Percentiles rank a stretch among this genome's conserved stretches.
Evolutionary conservation across 2,888 invertebrate genomes (phyloP).

Genomic region (Oligia fasciuncula): DNA sequence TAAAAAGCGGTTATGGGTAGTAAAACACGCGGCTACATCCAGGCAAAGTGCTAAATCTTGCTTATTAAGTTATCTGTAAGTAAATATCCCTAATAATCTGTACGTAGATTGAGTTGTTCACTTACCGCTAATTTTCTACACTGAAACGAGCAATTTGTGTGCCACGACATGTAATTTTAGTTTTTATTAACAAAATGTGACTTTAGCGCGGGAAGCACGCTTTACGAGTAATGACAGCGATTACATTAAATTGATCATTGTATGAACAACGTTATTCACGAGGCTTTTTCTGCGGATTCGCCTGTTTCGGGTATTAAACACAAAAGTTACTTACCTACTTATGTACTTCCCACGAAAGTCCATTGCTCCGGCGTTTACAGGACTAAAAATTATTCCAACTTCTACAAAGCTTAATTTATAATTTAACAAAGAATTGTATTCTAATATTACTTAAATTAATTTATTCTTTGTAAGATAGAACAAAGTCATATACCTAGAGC

Average conservation of each 20-base stretch:
- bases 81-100: slow-evolving; percentile 74
- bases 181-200: slow-evolving; percentile 61
- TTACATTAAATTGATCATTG: slow-evolving; percentile 60
- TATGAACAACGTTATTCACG: slow-evolving; percentile 29
- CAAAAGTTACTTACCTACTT: neutral
- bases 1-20: slow-evolving; percentile 75
- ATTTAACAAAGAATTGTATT: neutral
- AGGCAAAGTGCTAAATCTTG: slow-evolving; percentile 75
- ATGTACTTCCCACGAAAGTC: neutral
- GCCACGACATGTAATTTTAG: slow-evolving; percentile 62
- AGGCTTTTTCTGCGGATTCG: slow-evolving; percentile 13
- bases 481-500: neutral
- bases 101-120: slow-evolving; percentile 70
- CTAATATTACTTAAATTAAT: too few relatives aligned
- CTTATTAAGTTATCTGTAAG: slow-evolving; percentile 79
- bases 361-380: neutral
- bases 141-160: slow-evolving; percentile 66
- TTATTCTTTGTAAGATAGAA: neutral
- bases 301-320: neutral
- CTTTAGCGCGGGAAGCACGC: slow-evolving; percentile 49
- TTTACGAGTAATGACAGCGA: slow-evolving; percentile 58
- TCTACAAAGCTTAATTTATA: neutral
- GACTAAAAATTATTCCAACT: neutral
- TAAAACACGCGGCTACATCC: slow-evolving; percentile 71
- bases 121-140: slow-evolving; percentile 69